Evolutionary conservation across 2,888 invertebrate species (phyloP).

Genomic region (Platynereis dumerilii): DNA sequence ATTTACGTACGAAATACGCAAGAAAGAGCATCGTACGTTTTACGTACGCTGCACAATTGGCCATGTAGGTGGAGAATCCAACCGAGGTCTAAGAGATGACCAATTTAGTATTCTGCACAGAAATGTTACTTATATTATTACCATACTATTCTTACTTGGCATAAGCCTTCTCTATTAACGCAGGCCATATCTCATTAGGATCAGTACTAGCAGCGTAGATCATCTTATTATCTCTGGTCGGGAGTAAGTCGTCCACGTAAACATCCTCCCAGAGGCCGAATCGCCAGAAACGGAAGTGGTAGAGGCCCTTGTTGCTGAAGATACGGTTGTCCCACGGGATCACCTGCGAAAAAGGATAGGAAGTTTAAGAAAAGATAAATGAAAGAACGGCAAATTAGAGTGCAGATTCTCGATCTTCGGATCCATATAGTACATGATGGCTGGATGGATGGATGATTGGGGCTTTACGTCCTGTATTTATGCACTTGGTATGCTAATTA

Average conservation of each 20-base stretch:
- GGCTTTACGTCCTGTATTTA: too few relatives aligned
- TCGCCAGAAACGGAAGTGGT: constrained; percentile 63
- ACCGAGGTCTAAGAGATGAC: too few relatives aligned
- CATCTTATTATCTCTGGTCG: constrained; percentile 55
- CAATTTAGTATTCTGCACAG: too few relatives aligned
- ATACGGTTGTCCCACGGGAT: constrained; percentile 58
- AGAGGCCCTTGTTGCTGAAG: constrained; percentile 58
- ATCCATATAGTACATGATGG: too few relatives aligned
- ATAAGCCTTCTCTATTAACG: constrained; percentile 65
- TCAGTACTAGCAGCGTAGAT: constrained; percentile 61
- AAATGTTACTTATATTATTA: too few relatives aligned
- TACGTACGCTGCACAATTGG: too few relatives aligned
- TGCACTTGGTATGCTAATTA: too few relatives aligned
- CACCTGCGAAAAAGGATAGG: constrained; percentile 42
- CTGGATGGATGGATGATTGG: too few relatives aligned
- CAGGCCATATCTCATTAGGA: constrained; percentile 64
- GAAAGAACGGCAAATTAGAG: neutral
- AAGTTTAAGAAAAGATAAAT: neutral
- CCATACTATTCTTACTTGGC: constrained; percentile 65
- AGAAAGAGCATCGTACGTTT: too few relatives aligned
- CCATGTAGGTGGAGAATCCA: too few relatives aligned
- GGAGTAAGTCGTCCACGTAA: constrained; percentile 63
- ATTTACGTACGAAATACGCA: too few relatives aligned
- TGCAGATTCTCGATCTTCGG: too few relatives aligned
- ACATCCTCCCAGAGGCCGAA: constrained; percentile 64